phyloP scores from a whole-genome alignment of 2,113 vertebrate species.

The Micronisus gabar region DNA sequence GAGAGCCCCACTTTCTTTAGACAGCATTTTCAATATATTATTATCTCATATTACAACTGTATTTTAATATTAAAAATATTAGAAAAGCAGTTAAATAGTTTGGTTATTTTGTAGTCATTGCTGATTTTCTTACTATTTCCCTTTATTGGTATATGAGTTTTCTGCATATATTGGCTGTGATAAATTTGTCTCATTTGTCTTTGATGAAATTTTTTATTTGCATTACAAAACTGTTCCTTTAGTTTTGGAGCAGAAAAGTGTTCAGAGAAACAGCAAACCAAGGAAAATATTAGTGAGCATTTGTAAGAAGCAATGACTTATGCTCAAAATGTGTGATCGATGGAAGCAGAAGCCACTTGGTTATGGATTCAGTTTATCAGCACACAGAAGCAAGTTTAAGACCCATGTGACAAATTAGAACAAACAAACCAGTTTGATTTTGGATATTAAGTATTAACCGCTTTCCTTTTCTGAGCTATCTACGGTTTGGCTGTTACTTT shows the following conservation, averaged over 20 bases:
- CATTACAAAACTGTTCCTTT: neutral
- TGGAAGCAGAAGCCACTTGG: neutral
- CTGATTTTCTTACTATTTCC: neutral
- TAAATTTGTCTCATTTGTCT: neutral
- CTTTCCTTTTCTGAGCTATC: neutral
- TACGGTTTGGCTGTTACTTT: neutral
- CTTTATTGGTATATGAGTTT: neutral
- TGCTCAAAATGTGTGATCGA: neutral
- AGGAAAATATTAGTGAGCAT: neutral
- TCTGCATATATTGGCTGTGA: neutral
- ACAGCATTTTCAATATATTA: neutral
- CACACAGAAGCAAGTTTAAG: neutral
- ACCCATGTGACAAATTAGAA: neutral
- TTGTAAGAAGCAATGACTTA: neutral
- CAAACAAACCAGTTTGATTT: neutral
- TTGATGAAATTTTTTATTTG: neutral
- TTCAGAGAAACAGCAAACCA: neutral
- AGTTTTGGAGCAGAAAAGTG: neutral
- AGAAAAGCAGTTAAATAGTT: neutral
- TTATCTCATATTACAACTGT: neutral
- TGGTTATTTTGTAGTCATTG: neutral
- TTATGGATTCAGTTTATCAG: neutral
- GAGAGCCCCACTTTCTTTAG: neutral
- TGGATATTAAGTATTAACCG: neutral
- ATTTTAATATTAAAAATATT: neutral